Evolutionary conservation across 2,113 vertebrate species (phyloP), one percentile per base, ranked within the genome.

Genomic region (Marmota flaviventris): DNA sequence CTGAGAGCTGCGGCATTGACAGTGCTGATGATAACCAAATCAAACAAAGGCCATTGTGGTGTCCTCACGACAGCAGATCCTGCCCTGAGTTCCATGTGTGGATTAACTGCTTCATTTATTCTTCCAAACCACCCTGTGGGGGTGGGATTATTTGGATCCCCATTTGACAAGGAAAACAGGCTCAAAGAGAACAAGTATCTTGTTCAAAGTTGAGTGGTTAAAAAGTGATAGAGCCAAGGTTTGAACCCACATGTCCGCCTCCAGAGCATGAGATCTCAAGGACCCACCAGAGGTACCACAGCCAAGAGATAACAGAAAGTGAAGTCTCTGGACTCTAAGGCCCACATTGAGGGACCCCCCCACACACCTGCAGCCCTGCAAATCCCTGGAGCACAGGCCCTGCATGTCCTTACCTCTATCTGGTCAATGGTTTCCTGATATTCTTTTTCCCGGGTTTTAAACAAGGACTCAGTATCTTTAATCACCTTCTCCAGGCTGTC

Each of bases 391-490:
- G 61, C 13, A 20, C 4, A 29, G 27, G 72, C 17, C 63, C n/a
- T 32, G 8, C 0, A 8, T 27, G 1, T 7, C 84, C 90, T 95
- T 95, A 99, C 99, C 99, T 99, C 99, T 92, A 99, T 99, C 98
- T 99, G 99, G 99, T 98, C 99, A 37, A 99, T 99, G 90, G 99
- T 99, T 98, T 99, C 99, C 97, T 99, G 99, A 98, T 99, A 99
- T 93, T 99, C 99, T 96, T 99, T 99, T 99, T 99, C 99, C 65
- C 99, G 98, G 97, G 99, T 99, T 97, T 99, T 99, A 98, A 99
- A 99, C 86, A 99, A 98, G 0, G 99, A 99, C 90, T 99, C 99
- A 0, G 99, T 99, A 96, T 99, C 99, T 87, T 99, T 99, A 95
- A 99, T 99, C 97, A 99, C 99, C 97, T 99, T 99, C 97, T 99